Evolutionary conservation across 1,140 invertebrate species (phyloP), one percentile per base, ranked within the genome.

Genomic region (Hyles vespertilio): DNA sequence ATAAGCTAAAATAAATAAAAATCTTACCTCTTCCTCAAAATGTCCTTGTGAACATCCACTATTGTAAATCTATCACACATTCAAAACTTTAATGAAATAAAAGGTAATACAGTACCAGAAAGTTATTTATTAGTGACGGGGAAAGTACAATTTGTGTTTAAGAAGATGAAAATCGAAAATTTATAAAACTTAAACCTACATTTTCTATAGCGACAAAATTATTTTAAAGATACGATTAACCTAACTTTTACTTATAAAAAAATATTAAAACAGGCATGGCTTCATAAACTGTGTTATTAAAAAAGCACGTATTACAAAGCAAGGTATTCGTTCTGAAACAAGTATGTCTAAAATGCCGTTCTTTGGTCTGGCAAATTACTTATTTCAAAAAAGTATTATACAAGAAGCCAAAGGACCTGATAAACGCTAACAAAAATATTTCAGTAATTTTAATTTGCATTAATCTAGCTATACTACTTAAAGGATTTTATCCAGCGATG

Each of bases 81-180:
- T 12, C 32, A 53, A 12, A 53, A 53, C 32, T 51, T 51, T 11
- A 32, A 12, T 50, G 10, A 10, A 47, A 69, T 72, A 70, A 74
- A 67, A 59, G 45, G 56, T 70, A 69, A 63, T 51, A 55, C 54
- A 65, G 71, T 72, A 79, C 70, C 72, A 77, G 74, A 67, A 56
- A 22, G 80, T 87, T 81, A 72, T 72, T 79, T 73, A 81, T 84
- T 81, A 81, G 70, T 75, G 74, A 78, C 68, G 76, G 63, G 69
- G 67, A 64, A 77, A 78, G 65, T 76, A 77, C 72, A 77, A 67
- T 54, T 58, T 69, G 56, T 69, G 12, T 69, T 52, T 22, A 55
- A 48, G 56, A 53, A 52, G 58, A 48, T n/a, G 47, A 5, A 11
- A 6, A 48, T 40, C 47, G n/a, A 48, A 12, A 48, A n/a, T 10